Evolutionary conservation across 2,797 vertebrate genomes (phyloP).

Genomic region (Halcyon smyrnensis): DNA sequence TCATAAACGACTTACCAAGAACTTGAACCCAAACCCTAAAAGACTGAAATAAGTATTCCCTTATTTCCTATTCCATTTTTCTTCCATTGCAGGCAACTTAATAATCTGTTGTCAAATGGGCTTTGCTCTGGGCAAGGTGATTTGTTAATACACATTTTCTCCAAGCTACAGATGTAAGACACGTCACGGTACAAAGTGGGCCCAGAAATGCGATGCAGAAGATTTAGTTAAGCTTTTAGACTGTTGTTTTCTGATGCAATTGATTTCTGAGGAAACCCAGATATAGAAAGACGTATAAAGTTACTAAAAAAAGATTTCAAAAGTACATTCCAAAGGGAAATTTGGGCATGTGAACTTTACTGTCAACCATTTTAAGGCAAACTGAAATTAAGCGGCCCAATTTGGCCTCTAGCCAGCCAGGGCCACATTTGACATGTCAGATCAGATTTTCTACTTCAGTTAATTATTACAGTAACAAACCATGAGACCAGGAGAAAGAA

Average conservation of each 20-base stretch:
- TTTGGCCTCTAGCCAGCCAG: neutral
- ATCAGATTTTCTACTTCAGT: conserved; percentile 41
- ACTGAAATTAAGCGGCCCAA: neutral
- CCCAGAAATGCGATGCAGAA: neutral
- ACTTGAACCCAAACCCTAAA: neutral
- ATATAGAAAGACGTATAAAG: neutral
- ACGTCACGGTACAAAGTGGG: neutral
- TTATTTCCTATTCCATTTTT: neutral
- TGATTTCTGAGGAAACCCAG: neutral
- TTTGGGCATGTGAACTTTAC: neutral
- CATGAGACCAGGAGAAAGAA: neutral
- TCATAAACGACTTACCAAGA: neutral
- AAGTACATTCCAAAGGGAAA: neutral
- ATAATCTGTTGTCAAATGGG: neutral
- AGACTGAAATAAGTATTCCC: neutral
- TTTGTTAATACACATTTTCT: neutral
- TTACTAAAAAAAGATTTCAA: neutral
- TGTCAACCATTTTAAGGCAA: conserved; percentile 26
- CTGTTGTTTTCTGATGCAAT: neutral
- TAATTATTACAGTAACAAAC: neutral
- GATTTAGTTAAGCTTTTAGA: neutral
- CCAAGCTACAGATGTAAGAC: neutral
- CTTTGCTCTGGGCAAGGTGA: neutral
- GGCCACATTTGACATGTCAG: conserved; percentile 30
- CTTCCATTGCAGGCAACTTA: neutral